Percentiles rank a stretch among this genome's conserved stretches.
Evolutionary conservation across 2,113 vertebrate species (phyloP).

Genomic region (Grammomys surdaster): DNA sequence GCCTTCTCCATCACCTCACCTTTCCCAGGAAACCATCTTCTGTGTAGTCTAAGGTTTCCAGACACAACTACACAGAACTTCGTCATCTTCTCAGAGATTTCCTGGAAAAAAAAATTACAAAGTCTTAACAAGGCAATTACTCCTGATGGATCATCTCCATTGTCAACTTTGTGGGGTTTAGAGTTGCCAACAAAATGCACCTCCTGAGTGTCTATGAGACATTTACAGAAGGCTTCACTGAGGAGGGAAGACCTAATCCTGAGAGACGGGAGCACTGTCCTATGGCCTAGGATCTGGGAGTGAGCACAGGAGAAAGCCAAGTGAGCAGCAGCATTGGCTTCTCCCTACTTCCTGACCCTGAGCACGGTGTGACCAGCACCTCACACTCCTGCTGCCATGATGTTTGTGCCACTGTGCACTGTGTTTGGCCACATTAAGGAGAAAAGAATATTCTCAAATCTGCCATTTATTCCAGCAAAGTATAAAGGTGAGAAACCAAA

Average conservation of each 20-base stretch:
- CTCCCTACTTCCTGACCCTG: neutral
- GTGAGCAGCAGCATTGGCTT: neutral
- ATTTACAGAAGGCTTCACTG: neutral
- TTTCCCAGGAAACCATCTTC: neutral
- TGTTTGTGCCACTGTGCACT: neutral
- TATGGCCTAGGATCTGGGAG: neutral
- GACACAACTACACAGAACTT: neutral
- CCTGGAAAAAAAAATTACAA: neutral
- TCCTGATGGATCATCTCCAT: neutral
- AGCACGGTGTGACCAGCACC: neutral
- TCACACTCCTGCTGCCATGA: neutral
- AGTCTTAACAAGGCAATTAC: neutral
- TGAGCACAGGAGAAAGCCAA: no score
- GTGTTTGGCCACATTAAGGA: neutral
- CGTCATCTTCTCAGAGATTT: neutral
- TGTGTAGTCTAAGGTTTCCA: neutral
- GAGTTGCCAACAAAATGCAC: no score
- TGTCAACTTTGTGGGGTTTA: neutral
- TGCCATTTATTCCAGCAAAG: neutral
- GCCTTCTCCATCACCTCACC: neutral
- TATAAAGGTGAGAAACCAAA: neutral
- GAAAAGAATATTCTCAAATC: neutral
- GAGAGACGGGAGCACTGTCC: neutral
- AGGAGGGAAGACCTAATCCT: neutral
- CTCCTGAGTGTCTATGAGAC: no score